Conservation (phyloP, 1,140 invertebrate genomes). For the Neotoxoptera formosana region DNA sequence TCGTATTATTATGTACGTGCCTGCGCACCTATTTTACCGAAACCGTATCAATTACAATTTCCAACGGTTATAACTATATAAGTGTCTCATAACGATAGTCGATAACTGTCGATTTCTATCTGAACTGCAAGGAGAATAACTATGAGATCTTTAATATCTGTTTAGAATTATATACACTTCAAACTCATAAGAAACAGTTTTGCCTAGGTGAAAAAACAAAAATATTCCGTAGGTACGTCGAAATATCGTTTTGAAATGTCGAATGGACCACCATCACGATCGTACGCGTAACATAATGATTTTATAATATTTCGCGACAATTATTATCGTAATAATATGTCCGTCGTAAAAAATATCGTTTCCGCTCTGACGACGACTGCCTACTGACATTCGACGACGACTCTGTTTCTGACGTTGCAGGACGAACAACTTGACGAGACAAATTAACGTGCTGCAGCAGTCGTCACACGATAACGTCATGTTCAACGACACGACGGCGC, state of each 20-base stretch:
- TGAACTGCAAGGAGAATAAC: background rate
- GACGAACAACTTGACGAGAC: background rate
- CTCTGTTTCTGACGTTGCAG: background rate
- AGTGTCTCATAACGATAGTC: background rate
- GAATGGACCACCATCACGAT: background rate
- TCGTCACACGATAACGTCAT: background rate
- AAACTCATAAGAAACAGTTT: background rate
- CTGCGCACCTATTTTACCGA: no score
- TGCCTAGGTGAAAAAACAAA: background rate
- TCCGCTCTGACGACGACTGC: background rate
- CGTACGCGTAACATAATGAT: no score
- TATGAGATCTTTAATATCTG: background rate
- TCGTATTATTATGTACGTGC: background rate
- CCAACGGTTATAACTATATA: no score
- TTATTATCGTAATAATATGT: background rate
- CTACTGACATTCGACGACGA: background rate
- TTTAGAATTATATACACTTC: background rate
- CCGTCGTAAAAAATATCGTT: background rate
- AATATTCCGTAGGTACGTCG: background rate
- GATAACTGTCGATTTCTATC: background rate
- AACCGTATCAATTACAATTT: no score
- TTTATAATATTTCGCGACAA: background rate
- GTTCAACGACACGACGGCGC: constrained; percentile 16
- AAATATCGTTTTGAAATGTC: background rate
- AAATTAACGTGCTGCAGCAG: background rate